These are phyloP conservation scores for Anguilla pacifica DNA, from an alignment of 2,797 vertebrate species.

Conservation along the genomic window DNA sequence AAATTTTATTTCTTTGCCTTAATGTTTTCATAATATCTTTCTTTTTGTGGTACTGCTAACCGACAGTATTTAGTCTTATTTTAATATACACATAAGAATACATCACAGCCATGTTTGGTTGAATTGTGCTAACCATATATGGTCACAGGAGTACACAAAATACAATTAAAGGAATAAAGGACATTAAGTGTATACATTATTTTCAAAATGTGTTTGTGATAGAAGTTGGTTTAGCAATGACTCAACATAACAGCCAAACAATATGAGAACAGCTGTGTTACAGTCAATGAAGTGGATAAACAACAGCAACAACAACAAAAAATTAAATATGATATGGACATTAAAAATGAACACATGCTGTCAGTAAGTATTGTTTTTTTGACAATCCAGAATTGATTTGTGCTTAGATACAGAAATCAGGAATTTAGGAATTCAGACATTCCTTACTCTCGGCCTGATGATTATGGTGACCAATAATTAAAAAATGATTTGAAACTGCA, in stretches of 20 bases:
- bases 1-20: constrained; percentile 72
- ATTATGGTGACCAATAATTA: not conserved
- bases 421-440: not conserved
- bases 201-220: not conserved
- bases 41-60: not conserved
- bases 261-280: not conserved
- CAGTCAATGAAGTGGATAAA: not conserved
- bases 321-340: not conserved
- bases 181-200: not conserved
- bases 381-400: not conserved
- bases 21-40: constrained; percentile 15
- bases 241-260: not conserved
- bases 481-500: not conserved
- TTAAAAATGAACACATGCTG: not conserved
- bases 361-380: not conserved
- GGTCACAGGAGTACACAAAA: not conserved
- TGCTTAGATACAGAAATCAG: not conserved
- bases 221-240: not conserved
- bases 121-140: not conserved
- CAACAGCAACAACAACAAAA: not conserved
- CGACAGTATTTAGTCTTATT: not conserved
- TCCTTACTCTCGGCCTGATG: not conserved
- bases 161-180: not conserved
- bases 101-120: not conserved
- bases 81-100: not conserved